A percentile compares a stretch with the other conserved stretches of the same genome.
These are phyloP conservation scores for Dissostichus mawsoni DNA, from an alignment of 2,113 vertebrate species.

Conservation along the genomic window DNA sequence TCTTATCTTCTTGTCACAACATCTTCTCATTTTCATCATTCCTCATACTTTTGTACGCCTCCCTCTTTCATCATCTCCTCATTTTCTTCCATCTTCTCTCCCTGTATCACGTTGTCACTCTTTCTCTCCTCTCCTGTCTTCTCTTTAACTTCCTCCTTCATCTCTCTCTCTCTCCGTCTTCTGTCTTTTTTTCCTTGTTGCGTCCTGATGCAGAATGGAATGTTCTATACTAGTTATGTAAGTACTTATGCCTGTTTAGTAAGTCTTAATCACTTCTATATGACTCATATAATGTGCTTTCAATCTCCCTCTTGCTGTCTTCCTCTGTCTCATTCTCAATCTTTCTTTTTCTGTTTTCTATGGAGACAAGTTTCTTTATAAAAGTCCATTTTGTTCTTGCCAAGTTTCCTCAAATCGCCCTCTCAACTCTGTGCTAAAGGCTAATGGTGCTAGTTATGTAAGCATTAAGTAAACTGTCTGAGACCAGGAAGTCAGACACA, in stretches of 20 bases:
- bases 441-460: slow-evolving; percentile 6
- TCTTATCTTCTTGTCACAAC: background rate
- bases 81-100: slow-evolving; percentile 5
- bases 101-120: background rate
- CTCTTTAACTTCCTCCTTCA: slow-evolving; percentile 20
- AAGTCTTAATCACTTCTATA: slow-evolving; percentile 14
- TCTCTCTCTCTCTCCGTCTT: slow-evolving; percentile 48
- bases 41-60: background rate
- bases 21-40: background rate
- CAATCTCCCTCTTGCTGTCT: slow-evolving; percentile 15
- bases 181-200: slow-evolving; percentile 71
- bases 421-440: slow-evolving; percentile 16
- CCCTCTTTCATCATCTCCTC: slow-evolving; percentile 32
- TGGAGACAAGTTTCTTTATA: background rate
- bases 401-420: slow-evolving; percentile 24
- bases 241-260: slow-evolving; percentile 82
- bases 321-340: slow-evolving; percentile 17
- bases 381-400: background rate
- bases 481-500: slow-evolving; percentile 11
- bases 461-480: slow-evolving; percentile 8
- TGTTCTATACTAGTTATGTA: slow-evolving; percentile 94
- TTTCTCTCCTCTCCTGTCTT: slow-evolving; percentile 44
- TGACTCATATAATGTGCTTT: slow-evolving; percentile 30
- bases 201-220: slow-evolving; percentile 89
- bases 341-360: background rate